Percentiles rank a stretch among this genome's conserved stretches.
phyloP scores from a whole-genome alignment of 2,888 invertebrate species.

The Empis stercorea region DNA sequence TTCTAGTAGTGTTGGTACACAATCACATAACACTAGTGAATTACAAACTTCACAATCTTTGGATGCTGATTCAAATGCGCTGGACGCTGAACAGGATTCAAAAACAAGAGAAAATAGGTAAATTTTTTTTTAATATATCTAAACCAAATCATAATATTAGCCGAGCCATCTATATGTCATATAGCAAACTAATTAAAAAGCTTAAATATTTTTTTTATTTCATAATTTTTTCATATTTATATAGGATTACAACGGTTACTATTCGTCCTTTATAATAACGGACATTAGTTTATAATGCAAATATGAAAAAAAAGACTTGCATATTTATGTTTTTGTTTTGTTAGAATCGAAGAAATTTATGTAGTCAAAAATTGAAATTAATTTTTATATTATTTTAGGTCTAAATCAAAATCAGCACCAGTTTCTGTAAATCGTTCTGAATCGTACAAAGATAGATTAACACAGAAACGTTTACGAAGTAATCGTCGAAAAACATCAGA shows the following conservation, averaged over 20 bases:
- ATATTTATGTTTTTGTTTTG: no score
- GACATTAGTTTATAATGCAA: no score
- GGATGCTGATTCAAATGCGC: conserved; percentile 25
- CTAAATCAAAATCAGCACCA: conserved; percentile 31
- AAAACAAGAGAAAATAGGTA: conserved; percentile 18
- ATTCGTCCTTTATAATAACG: no score
- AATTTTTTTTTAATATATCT: background rate
- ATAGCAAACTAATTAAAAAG: no score
- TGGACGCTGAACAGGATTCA: conserved; percentile 22
- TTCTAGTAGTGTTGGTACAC: conserved; percentile 24
- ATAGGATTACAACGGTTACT: no score
- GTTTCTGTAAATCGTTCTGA: conserved; percentile 51
- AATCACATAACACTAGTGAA: conserved; percentile 19
- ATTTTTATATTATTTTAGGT: conserved; percentile 7
- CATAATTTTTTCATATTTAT: no score
- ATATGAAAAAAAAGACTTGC: no score
- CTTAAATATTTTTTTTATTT: no score
- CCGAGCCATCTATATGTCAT: no score
- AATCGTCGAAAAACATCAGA: conserved; percentile 68
- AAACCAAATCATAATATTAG: no score
- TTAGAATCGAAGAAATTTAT: no score
- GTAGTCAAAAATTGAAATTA: no score
- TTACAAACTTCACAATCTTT: conserved; percentile 22
- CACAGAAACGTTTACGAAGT: conserved; percentile 49
- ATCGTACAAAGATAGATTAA: conserved; percentile 57